A percentile compares a stretch with the other conserved stretches of the same genome.
Conservation (phyloP, 2,888 invertebrate species). For the Ryuthela nishihirai region DNA sequence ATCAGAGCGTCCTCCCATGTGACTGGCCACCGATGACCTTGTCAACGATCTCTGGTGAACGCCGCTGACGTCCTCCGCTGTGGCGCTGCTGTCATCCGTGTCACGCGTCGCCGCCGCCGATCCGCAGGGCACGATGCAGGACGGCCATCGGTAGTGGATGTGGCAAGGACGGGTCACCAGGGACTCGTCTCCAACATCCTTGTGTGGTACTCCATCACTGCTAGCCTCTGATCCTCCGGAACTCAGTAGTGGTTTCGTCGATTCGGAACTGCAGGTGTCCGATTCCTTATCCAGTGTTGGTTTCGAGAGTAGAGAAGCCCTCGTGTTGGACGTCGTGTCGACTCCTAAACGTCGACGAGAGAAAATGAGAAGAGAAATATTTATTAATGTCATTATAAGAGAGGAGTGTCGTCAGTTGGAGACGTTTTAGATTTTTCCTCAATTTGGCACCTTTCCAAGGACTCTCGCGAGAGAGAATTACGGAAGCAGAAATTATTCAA, state of each 20-base stretch:
- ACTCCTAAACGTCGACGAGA: no score
- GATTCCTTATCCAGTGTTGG: no score
- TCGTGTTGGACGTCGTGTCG: no score
- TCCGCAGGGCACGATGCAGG: conserved; percentile 33
- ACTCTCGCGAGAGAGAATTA: no score
- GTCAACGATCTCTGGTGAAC: conserved; percentile 21
- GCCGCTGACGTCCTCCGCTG: conserved; percentile 7
- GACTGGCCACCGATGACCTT: conserved; percentile 15
- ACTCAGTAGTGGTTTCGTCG: conserved; percentile 15
- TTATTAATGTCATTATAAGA: no score
- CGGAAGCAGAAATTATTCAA: no score
- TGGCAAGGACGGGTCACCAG: conserved; percentile 13
- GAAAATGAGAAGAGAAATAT: no score
- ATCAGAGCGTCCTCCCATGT: conserved; percentile 11
- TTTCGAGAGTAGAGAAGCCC: no score
- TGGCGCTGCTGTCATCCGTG: not conserved
- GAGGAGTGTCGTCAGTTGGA: conserved; percentile 38
- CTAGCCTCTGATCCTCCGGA: conserved; percentile 29
- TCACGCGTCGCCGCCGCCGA: not conserved
- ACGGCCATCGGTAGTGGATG: conserved; percentile 36
- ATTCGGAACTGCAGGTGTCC: conserved; percentile 29
- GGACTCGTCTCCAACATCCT: not conserved
- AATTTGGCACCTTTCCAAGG: no score
- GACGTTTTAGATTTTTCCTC: no score
- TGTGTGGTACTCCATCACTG: conserved; percentile 12